Conservation (phyloP, 2,888 invertebrate genomes). For the Clivina fossor region DNA sequence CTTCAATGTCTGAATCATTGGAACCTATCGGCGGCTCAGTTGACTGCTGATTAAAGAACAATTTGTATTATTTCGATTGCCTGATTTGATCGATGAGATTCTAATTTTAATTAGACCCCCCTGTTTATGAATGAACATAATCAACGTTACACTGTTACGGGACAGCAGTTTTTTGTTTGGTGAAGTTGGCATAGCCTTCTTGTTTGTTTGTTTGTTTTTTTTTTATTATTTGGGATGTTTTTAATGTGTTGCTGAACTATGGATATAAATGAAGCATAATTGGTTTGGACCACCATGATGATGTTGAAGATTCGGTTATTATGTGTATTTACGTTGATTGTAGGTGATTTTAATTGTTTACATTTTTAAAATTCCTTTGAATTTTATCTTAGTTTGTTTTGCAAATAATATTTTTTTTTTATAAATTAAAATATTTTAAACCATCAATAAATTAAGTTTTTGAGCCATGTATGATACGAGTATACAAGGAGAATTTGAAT, state of each 20-base stretch:
- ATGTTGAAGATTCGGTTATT: neutral
- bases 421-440: too few species aligned
- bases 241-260: too few species aligned
- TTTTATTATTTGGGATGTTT: too few species aligned
- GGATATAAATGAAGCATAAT: conserved; percentile 20
- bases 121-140: conserved; percentile 32
- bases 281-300: conserved; percentile 21
- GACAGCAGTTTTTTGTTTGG: conserved; percentile 21
- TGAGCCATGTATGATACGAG: too few species aligned
- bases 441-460: too few species aligned
- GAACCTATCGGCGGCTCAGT: conserved; percentile 19
- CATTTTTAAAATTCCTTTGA: too few species aligned
- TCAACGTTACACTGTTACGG: conserved; percentile 25
- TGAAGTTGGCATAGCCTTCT: conserved; percentile 22
- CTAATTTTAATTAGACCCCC: conserved; percentile 37
- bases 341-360: conserved; percentile 21
- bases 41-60: conserved; percentile 26
- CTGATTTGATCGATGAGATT: conserved; percentile 38
- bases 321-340: neutral
- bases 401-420: too few species aligned
- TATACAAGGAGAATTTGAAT: too few species aligned
- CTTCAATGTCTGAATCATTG: neutral
- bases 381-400: too few species aligned
- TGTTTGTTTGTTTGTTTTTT: conserved; percentile 20
- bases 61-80: conserved; percentile 33